Percentiles rank a stretch among this genome's conserved stretches.
phyloP scores from a whole-genome alignment of 1,140 invertebrate species.

The Anoplophora glabripennis region DNA sequence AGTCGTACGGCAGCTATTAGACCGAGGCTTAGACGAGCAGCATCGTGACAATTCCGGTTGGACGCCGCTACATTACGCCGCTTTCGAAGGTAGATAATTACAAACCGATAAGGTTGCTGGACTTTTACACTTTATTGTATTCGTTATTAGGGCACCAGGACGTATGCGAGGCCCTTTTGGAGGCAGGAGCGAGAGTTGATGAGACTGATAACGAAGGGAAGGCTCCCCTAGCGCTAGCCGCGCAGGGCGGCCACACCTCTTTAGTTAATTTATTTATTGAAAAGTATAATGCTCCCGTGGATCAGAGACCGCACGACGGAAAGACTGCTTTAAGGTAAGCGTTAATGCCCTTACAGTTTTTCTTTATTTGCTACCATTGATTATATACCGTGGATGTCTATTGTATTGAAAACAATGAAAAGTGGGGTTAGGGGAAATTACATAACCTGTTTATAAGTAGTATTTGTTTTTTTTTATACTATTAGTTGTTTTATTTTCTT shows the following conservation, averaged over 20 bases:
- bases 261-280: slow-evolving; percentile 71
- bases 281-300: slow-evolving; percentile 73
- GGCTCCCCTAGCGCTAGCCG: slow-evolving; percentile 83
- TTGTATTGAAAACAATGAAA: no score
- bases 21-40: slow-evolving; percentile 86
- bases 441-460: no score
- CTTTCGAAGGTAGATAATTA: slow-evolving; percentile 73
- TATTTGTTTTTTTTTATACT: no score
- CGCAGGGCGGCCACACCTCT: slow-evolving; percentile 79
- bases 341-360: not conserved
- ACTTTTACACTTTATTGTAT: not conserved
- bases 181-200: slow-evolving; percentile 88
- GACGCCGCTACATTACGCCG: slow-evolving; percentile 90
- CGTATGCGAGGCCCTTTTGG: slow-evolving; percentile 81
- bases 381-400: no score
- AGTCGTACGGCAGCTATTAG: slow-evolving; percentile 83
- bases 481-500: no score
- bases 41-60: slow-evolving; percentile 89
- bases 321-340: slow-evolving; percentile 83
- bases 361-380: not conserved
- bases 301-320: slow-evolving; percentile 89
- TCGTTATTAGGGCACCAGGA: slow-evolving; percentile 67
- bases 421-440: no score
- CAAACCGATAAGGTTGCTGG: not conserved
- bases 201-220: slow-evolving; percentile 94